Conservation (phyloP, 2,113 vertebrate genomes). For the Notechis scutatus region DNA sequence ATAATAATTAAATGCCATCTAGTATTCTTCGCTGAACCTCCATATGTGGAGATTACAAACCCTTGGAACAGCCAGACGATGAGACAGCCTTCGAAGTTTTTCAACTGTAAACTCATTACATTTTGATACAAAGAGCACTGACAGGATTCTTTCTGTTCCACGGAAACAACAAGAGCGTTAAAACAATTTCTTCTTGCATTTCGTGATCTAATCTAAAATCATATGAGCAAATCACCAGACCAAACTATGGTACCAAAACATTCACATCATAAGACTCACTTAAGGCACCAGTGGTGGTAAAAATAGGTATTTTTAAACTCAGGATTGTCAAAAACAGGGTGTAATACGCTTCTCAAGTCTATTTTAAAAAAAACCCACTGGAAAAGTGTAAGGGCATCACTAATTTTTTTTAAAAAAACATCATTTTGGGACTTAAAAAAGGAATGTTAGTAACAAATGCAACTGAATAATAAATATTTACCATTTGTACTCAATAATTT, state of each 20-base stretch:
- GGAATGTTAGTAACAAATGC: not conserved
- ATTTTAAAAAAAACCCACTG: not conserved
- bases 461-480: not conserved
- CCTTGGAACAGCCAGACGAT: not conserved
- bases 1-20: not conserved
- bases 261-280: slow-evolving; percentile 57
- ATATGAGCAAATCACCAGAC: slow-evolving; percentile 63
- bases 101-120: not conserved
- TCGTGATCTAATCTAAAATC: slow-evolving; percentile 50
- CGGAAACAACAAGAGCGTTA: slow-evolving; percentile 29
- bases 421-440: not conserved
- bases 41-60: not conserved
- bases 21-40: accelerated
- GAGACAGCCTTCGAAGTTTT: not conserved
- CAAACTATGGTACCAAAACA: slow-evolving; percentile 54
- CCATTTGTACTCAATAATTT: not conserved
- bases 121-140: not conserved
- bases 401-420: not conserved
- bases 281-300: slow-evolving; percentile 27
- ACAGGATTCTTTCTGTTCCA: slow-evolving; percentile 15
- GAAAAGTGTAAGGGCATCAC: not conserved
- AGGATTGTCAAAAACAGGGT: not conserved
- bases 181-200: slow-evolving; percentile 25
- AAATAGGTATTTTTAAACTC: slow-evolving; percentile 22
- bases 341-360: not conserved